These are phyloP conservation scores for Condylura cristata DNA, from an alignment of 2,113 vertebrate species.

Conservation along the genomic window DNA sequence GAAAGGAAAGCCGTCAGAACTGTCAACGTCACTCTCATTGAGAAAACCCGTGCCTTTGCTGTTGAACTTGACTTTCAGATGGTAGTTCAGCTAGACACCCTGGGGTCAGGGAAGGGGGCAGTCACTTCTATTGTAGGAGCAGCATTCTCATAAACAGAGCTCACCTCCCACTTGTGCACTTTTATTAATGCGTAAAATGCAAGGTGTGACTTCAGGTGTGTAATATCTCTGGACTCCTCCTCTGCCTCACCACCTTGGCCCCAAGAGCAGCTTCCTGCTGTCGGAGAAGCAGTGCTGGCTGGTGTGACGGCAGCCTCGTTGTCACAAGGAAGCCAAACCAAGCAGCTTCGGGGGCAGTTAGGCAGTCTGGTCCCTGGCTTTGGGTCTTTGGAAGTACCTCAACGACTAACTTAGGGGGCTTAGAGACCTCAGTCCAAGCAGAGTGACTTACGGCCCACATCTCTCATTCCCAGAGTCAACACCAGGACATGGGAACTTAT, in stretches of 20 bases:
- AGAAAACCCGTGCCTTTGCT: not conserved
- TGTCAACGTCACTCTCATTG: fast-evolving
- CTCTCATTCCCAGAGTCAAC: not conserved
- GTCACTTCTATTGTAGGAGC: not conserved
- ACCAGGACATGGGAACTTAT: not conserved
- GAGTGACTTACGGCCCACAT: not conserved
- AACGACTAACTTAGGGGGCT: not conserved
- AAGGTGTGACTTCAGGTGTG: not conserved
- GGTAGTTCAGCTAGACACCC: too few relatives aligned
- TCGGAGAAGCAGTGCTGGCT: not conserved
- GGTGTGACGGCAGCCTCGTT: not conserved
- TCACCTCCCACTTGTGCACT: not conserved
- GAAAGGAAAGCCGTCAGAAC: not conserved
- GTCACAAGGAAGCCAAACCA: not conserved
- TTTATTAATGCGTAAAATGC: not conserved
- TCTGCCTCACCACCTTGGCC: not conserved
- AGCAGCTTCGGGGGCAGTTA: not conserved
- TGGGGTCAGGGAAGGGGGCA: not conserved
- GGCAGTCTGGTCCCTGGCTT: not conserved
- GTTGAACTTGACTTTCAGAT: not conserved
- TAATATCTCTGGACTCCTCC: not conserved
- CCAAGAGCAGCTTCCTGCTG: not conserved
- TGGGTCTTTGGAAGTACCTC: not conserved
- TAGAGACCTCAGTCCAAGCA: not conserved
- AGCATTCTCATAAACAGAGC: not conserved